These are phyloP conservation scores for Palythoa grandis DNA, from an alignment of 92 coral and sea anemone species.

Conservation along the genomic window DNA sequence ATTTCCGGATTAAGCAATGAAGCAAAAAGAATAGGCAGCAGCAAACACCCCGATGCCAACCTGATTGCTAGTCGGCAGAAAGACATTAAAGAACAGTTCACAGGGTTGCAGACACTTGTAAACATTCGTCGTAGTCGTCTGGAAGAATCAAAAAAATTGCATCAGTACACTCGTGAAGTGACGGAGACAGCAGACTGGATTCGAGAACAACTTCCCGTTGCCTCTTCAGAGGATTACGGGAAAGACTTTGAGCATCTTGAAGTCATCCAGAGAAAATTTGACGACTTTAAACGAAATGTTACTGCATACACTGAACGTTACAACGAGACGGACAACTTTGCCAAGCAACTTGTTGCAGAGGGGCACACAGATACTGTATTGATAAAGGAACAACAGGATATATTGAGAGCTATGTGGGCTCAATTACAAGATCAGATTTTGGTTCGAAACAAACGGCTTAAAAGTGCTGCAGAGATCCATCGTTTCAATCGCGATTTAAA, in stretches of 20 bases:
- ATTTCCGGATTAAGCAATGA: constrained; percentile 76
- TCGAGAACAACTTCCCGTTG: constrained; percentile 85
- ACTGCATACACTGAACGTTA: constrained; percentile 78
- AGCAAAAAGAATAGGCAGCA: constrained; percentile 73
- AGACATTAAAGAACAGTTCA: constrained; percentile 91
- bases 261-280: constrained; percentile 83
- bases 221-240: constrained; percentile 95
- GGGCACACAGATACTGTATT: constrained; percentile 93
- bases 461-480: constrained; percentile 94
- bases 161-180: constrained; percentile 89
- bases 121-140: constrained; percentile 77
- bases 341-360: constrained; percentile 89
- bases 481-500: constrained; percentile 94
- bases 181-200: constrained; percentile 94
- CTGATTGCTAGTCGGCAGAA: constrained; percentile 81
- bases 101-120: constrained; percentile 82
- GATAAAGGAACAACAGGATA: constrained; percentile 95
- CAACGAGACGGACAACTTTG: constrained; percentile 84
- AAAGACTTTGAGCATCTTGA: constrained; percentile 96
- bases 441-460: constrained; percentile 83
- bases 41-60: constrained; percentile 72
- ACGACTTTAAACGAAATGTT: constrained; percentile 83
- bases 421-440: constrained; percentile 87
- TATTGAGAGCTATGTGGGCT: constrained; percentile 92
- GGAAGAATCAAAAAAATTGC: constrained; percentile 87